Percentiles rank a stretch among this genome's conserved stretches.
Evolutionary conservation across 37 sponge, comb jelly and placozoan species (phyloP).

Genomic region (Ephydatia muelleri): DNA sequence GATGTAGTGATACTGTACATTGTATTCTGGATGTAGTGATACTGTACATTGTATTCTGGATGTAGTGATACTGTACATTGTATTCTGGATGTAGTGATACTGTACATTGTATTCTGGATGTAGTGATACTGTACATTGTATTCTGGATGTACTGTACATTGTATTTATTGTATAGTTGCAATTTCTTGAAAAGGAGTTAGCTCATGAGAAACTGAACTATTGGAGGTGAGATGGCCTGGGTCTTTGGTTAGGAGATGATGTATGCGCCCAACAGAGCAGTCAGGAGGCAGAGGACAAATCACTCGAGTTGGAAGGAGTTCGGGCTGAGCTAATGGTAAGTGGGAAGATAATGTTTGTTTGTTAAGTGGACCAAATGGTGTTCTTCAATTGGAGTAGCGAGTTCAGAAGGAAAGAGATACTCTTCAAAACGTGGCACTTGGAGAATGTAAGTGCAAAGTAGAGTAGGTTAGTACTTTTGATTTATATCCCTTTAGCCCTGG

Average conservation of each 20-base stretch:
- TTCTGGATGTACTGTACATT: not conserved
- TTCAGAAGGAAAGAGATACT: slow-evolving; percentile 39
- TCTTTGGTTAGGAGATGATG: not conserved
- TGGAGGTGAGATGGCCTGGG: slow-evolving; percentile 39
- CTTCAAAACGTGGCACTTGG: not conserved
- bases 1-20: no score
- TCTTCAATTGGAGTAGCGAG: slow-evolving; percentile 19
- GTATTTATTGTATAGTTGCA: slow-evolving; percentile 24
- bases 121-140: no score
- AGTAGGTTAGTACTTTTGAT: not conserved
- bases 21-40: no score
- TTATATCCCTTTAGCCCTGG: not conserved
- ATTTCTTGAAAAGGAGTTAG: slow-evolving; percentile 54
- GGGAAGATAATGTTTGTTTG: not conserved
- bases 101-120: no score
- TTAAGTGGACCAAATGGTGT: not conserved
- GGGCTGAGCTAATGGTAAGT: slow-evolving; percentile 30
- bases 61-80: no score
- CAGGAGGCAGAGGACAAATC: slow-evolving; percentile 54
- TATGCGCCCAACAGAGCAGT: slow-evolving; percentile 12
- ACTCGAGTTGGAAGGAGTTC: slow-evolving; percentile 6
- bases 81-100: no score
- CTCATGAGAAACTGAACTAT: slow-evolving; percentile 55
- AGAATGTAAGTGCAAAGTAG: not conserved
- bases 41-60: no score